phyloP scores from a whole-genome alignment of 2,113 vertebrate species.

The Eptesicus fuscus region DNA sequence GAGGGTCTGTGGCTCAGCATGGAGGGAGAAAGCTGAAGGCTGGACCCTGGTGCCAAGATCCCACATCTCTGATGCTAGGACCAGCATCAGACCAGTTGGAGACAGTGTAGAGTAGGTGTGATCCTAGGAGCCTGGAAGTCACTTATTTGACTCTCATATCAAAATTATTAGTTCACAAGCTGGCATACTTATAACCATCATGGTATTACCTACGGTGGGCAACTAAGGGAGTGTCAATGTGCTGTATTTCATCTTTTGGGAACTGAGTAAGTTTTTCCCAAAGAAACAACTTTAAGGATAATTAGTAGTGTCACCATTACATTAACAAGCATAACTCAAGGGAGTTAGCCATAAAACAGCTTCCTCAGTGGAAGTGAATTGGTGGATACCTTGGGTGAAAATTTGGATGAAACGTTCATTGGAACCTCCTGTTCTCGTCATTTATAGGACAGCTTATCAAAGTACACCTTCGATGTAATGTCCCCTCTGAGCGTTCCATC shows the following conservation, averaged over 20 bases:
- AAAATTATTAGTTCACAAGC: background rate
- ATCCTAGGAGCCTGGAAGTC: background rate
- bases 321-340: background rate
- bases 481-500: too few relatives aligned
- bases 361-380: background rate
- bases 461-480: background rate
- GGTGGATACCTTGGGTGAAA: background rate
- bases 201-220: background rate
- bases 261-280: background rate
- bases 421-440: background rate
- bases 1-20: background rate
- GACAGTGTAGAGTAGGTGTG: background rate
- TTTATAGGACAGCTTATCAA: background rate
- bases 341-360: background rate
- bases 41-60: background rate
- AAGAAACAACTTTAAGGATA: constrained; percentile 1
- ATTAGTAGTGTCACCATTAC: background rate
- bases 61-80: background rate
- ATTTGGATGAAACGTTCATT: background rate
- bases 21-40: background rate
- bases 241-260: background rate
- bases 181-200: background rate
- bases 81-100: background rate
- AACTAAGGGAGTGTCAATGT: background rate
- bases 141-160: background rate